phyloP scores from a whole-genome alignment of 2,113 vertebrate species.

The Potamarius usumacintae region DNA sequence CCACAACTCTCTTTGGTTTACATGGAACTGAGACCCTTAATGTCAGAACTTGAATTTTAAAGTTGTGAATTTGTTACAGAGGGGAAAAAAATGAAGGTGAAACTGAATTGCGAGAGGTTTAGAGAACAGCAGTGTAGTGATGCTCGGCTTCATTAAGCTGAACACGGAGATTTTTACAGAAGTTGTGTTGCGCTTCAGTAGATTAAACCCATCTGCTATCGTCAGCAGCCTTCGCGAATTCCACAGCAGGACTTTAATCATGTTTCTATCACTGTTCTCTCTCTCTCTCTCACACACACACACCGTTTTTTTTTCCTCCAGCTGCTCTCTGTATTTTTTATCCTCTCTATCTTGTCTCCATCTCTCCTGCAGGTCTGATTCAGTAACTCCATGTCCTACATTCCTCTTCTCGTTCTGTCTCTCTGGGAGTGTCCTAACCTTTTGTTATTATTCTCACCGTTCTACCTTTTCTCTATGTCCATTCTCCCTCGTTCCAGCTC shows the following conservation, averaged over 20 bases:
- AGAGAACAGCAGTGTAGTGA: background rate
- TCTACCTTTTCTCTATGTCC: background rate
- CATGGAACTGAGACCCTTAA: background rate
- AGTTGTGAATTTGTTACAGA: background rate
- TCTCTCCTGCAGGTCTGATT: slow-evolving; percentile 8
- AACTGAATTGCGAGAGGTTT: background rate
- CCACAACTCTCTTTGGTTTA: background rate
- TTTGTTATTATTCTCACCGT: background rate
- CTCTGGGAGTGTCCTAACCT: background rate
- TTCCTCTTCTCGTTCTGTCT: background rate
- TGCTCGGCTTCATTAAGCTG: slow-evolving; percentile 4
- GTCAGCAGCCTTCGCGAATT: slow-evolving; percentile 4
- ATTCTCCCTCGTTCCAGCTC: background rate
- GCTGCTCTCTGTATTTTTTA: background rate
- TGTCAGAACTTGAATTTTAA: background rate
- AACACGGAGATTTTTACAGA: slow-evolving; percentile 1
- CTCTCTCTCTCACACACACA: background rate
- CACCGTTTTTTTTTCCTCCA: background rate
- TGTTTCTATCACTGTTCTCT: slow-evolving; percentile 2
- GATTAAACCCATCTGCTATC: slow-evolving; percentile 17
- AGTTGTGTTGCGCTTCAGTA: slow-evolving; percentile 1
- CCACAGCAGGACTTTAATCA: slow-evolving; percentile 3
- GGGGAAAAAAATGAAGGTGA: background rate
- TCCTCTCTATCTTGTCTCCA: background rate
- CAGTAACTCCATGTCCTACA: slow-evolving; percentile 9